These are phyloP conservation scores for Lapara coniferarum DNA, from an alignment of 2,888 invertebrate species.

Conservation along the genomic window DNA sequence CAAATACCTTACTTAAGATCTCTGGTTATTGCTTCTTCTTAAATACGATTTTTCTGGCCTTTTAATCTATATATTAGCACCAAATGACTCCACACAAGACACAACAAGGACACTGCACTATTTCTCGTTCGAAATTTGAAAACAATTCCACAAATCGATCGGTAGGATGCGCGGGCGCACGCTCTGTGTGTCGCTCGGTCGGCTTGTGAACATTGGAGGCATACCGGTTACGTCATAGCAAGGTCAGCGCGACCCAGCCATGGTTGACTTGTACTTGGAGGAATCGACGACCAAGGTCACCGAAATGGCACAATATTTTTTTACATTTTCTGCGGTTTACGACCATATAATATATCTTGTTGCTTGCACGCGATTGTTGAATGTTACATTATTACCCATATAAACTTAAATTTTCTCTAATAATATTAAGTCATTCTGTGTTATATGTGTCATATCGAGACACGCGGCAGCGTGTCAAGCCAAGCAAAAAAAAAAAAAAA, in stretches of 20 bases:
- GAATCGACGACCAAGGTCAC: conserved; percentile 54
- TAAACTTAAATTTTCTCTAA: not conserved
- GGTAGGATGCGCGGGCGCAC: conserved; percentile 61
- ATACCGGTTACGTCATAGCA: conserved; percentile 69
- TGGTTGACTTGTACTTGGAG: conserved; percentile 34
- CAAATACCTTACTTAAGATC: conserved; percentile 2
- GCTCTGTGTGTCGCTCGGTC: conserved; percentile 56
- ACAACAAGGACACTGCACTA: not conserved
- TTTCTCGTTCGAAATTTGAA: conserved; percentile 18
- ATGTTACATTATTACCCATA: not conserved
- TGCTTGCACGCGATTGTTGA: conserved; percentile 12
- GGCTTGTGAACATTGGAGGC: conserved; percentile 59
- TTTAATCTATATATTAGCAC: not conserved
- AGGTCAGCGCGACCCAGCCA: conserved; percentile 51
- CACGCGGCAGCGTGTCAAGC: no score
- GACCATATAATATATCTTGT: not conserved
- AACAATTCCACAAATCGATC: conserved; percentile 41
- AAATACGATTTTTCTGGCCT: not conserved
- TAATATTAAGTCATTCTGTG: not conserved
- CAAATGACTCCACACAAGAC: not conserved
- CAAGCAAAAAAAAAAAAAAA: no score
- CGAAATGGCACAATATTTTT: conserved; percentile 48
- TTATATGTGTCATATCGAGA: no score
- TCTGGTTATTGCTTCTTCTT: not conserved
- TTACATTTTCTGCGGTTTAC: conserved; percentile 30